Conservation (phyloP, 2,113 vertebrate species). For the Phalacrocorax carbo region DNA sequence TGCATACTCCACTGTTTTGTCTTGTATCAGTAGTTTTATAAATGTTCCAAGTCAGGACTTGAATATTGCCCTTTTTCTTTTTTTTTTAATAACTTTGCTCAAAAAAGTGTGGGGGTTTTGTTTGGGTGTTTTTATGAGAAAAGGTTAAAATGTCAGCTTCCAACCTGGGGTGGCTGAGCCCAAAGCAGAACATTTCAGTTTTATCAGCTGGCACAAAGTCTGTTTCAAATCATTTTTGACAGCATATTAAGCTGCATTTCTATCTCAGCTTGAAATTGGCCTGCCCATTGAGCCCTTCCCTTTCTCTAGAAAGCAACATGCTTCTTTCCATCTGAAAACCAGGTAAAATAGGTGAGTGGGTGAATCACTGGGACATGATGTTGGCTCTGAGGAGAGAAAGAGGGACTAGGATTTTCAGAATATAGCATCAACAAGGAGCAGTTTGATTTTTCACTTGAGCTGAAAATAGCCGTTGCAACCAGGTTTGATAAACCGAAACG, state of each 20-base stretch:
- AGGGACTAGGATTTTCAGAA: background rate
- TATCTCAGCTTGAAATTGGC: background rate
- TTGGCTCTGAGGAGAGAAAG: background rate
- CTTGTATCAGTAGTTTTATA: background rate
- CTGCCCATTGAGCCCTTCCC: background rate
- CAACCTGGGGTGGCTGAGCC: background rate
- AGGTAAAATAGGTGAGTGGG: background rate
- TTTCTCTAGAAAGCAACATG: background rate
- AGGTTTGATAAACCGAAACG: background rate
- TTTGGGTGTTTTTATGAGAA: background rate
- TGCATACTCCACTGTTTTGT: background rate
- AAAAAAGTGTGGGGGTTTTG: background rate
- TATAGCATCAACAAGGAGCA: background rate
- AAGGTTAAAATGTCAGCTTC: slow-evolving; percentile 21
- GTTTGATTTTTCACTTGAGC: background rate
- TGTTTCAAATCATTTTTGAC: slow-evolving; percentile 41
- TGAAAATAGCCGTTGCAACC: background rate
- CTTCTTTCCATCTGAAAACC: background rate
- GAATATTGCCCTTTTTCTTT: background rate
- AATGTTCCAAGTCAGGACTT: background rate
- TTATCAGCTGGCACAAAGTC: background rate
- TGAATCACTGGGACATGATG: background rate
- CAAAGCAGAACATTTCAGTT: background rate
- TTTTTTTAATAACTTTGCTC: background rate
- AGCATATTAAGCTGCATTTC: slow-evolving; percentile 19